Evolutionary conservation across 2,888 invertebrate species (phyloP), one percentile per base, ranked within the genome.

Genomic region (Ectemnius continuus): DNA sequence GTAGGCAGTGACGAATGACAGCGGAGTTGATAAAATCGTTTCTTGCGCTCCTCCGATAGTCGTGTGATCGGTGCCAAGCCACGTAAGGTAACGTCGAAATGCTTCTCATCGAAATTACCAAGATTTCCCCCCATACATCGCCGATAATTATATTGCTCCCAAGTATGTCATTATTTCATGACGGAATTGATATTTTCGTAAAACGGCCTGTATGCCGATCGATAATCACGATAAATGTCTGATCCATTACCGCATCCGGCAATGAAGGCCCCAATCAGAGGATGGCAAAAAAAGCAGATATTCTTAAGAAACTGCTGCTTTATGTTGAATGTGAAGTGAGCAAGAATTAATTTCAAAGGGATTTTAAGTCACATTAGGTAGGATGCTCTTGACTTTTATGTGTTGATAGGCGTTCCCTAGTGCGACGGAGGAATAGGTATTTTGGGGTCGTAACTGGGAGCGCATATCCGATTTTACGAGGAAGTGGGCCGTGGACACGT

Each of bases 391-490:
- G 36, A 36, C 36, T 81, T 82, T 76, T 79, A 81, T 74, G 73
- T 79, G 63, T 61, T 71, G 65, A 77, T 76, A 70, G 70, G 74
- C 36, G 65, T 64, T 26, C 58, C 56, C 57, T 36, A 36, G 4
- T 36, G 36, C 36, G 36, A 36, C 8, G 8, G 2, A 36, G 36
- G 36, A 16, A 52, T 52, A 52, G 52, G 16, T 52, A 52, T 52
- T 52, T 52, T 14, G 52, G 56, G 61, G 58, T 14, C n/a, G 20
- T 63, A 11, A 46, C 63, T 58, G 70, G 67, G 65, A 66, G 68
- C 61, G 65, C 70, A 59, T 61, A 48, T 67, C 57, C 66, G 70
- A 74, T 81, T 88, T 88, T 87, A 88, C 87, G 87, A 87, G 83
- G 81, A 86, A 85, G 83, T 83, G 82, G 79, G 76, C 76, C 76